Evolutionary conservation across 2,797 vertebrate genomes (phyloP).

Genomic region (Rhodeus uyekii): DNA sequence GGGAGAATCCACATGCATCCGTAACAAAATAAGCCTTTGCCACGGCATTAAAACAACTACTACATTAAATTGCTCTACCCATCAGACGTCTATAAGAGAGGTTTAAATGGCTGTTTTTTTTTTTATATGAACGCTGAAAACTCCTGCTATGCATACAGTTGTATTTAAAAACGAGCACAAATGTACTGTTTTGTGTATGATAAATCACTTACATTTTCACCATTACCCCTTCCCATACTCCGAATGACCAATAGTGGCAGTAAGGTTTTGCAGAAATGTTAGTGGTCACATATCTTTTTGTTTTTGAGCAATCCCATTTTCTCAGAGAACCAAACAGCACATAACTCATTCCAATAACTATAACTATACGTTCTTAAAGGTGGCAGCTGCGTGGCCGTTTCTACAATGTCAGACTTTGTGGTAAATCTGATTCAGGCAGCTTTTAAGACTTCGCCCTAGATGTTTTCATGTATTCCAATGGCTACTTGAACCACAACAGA

Average conservation of each 20-base stretch:
- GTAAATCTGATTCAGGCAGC: conserved; percentile 38
- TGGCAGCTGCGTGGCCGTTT: conserved; percentile 36
- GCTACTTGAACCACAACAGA: not conserved
- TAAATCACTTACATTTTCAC: not conserved
- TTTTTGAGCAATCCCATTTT: not conserved
- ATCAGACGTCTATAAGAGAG: not conserved
- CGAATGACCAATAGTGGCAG: not conserved
- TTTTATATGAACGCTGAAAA: conserved; percentile 26
- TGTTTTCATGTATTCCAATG: not conserved
- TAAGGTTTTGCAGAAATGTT: not conserved
- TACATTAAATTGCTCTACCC: not conserved
- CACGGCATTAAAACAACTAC: conserved; percentile 25
- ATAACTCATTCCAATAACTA: not conserved
- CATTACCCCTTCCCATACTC: not conserved
- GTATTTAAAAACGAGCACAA: not conserved
- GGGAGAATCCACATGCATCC: conserved; percentile 61
- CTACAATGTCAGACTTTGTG: conserved; percentile 30
- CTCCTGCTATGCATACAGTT: conserved; percentile 1
- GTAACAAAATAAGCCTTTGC: conserved; percentile 67
- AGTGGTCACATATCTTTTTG: not conserved
- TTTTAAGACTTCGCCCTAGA: conserved; percentile 12
- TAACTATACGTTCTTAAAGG: conserved; percentile 4
- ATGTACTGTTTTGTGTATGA: not conserved
- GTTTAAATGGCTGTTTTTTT: conserved; percentile 13
- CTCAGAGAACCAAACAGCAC: conserved; percentile 1